These are phyloP conservation scores for Lysiphlebus fabarum DNA, from an alignment of 1,140 invertebrate species.

Conservation along the genomic window DNA sequence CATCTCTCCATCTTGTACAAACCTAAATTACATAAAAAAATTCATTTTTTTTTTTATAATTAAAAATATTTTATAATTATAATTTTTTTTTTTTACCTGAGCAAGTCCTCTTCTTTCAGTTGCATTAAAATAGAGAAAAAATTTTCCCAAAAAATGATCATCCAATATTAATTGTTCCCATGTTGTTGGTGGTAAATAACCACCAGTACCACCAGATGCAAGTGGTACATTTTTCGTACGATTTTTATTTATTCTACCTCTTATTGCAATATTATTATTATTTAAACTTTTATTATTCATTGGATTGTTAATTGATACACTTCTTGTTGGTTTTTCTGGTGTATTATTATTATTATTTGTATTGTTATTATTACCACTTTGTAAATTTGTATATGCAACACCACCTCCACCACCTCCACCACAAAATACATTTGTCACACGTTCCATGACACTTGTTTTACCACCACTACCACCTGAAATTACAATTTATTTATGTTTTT, in stretches of 20 bases:
- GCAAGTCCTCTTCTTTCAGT: slow-evolving; percentile 74
- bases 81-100: slow-evolving; percentile 56
- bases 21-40: slow-evolving; percentile 46
- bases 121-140: slow-evolving; percentile 82
- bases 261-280: slow-evolving; percentile 34
- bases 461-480: slow-evolving; percentile 32
- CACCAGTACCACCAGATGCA: slow-evolving; percentile 45
- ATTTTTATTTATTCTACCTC: slow-evolving; percentile 39
- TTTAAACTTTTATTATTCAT: slow-evolving; percentile 42
- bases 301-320: slow-evolving; percentile 32
- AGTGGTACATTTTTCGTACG: slow-evolving; percentile 41
- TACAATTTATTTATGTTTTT: too few species aligned
- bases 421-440: slow-evolving; percentile 79
- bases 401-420: slow-evolving; percentile 57
- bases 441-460: slow-evolving; percentile 75
- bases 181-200: slow-evolving; percentile 53
- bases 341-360: slow-evolving; percentile 15
- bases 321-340: slow-evolving; percentile 58
- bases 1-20: slow-evolving; percentile 80
- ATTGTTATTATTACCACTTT: slow-evolving; percentile 35
- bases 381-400: slow-evolving; percentile 49
- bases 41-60: background rate
- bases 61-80: too few species aligned
- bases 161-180: slow-evolving; percentile 79
- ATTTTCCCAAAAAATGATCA: slow-evolving; percentile 76